A percentile compares a stretch with the other conserved stretches of the same genome.
Conservation (phyloP, 2,888 invertebrate genomes). For the Neoitamus cyanurus region DNA sequence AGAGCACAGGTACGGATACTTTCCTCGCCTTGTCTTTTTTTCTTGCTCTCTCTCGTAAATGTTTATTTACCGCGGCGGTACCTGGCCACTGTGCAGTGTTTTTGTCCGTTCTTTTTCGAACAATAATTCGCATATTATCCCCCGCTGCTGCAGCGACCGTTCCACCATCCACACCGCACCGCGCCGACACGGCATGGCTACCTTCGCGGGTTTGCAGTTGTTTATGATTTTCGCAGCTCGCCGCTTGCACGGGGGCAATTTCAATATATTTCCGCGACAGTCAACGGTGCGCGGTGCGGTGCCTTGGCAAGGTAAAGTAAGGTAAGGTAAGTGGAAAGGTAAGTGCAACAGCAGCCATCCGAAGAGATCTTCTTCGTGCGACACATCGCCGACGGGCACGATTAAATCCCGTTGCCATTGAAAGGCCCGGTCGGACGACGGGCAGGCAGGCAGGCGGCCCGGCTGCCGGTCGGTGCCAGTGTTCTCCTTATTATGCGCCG, state of each 20-base stretch:
- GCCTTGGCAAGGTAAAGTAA: too few relatives aligned
- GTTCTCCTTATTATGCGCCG: neutral
- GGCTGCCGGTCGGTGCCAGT: too few relatives aligned
- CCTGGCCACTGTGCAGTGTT: neutral
- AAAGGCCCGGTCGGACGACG: too few relatives aligned
- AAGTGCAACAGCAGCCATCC: neutral
- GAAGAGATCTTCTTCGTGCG: neutral
- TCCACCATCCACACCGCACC: neutral
- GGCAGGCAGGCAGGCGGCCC: too few relatives aligned
- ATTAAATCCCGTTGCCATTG: neutral
- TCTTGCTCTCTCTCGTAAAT: neutral
- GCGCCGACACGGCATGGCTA: neutral
- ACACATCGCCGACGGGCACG: neutral
- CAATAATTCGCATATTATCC: slow-evolving; percentile 14
- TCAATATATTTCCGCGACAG: neutral
- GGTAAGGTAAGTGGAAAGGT: neutral
- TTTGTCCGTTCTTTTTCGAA: neutral
- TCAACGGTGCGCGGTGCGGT: neutral
- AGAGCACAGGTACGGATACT: slow-evolving; percentile 11
- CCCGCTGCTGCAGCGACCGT: neutral
- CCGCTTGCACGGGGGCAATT: neutral
- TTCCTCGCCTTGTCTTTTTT: neutral
- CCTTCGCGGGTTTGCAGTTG: neutral
- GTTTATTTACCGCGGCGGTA: neutral
- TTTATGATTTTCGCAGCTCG: slow-evolving; percentile 18